These are phyloP conservation scores for Eurypyga helias DNA, from an alignment of 2,113 vertebrate genomes.

Conservation along the genomic window DNA sequence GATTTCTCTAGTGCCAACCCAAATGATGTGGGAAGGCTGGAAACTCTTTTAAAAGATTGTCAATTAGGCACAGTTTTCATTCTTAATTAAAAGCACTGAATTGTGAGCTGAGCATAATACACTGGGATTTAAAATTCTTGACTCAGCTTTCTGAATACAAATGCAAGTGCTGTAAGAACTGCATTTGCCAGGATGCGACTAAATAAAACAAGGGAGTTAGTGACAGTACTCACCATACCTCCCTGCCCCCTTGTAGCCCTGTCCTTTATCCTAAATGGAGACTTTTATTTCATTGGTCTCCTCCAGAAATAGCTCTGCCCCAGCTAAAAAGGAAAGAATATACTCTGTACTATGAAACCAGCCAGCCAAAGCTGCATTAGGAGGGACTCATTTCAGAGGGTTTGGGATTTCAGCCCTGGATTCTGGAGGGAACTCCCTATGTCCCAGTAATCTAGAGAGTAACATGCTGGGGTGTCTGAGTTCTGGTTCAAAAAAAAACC, in stretches of 20 bases:
- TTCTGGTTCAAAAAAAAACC: neutral
- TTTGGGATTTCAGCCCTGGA: neutral
- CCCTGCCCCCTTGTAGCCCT: neutral
- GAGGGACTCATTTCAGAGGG: neutral
- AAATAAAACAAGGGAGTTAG: neutral
- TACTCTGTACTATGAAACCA: neutral
- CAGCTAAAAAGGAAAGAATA: neutral
- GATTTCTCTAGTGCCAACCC: slow-evolving; percentile 50
- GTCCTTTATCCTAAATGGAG: neutral
- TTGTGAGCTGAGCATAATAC: slow-evolving; percentile 58
- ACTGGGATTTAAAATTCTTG: slow-evolving; percentile 57
- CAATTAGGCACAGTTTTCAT: slow-evolving; percentile 70
- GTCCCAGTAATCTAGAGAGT: neutral
- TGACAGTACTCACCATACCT: neutral
- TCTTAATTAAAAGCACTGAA: slow-evolving; percentile 70
- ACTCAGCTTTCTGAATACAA: slow-evolving; percentile 65
- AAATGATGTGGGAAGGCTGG: slow-evolving; percentile 61
- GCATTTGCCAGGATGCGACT: neutral
- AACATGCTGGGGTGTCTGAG: rapidly evolving
- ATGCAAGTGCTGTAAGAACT: slow-evolving; percentile 28
- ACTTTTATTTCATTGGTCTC: neutral
- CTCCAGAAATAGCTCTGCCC: neutral
- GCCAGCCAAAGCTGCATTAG: neutral
- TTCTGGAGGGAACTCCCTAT: neutral
- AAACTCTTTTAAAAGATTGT: slow-evolving; percentile 63